These are phyloP conservation scores for Pithys albifrons DNA, from an alignment of 2,113 vertebrate species.

Conservation along the genomic window DNA sequence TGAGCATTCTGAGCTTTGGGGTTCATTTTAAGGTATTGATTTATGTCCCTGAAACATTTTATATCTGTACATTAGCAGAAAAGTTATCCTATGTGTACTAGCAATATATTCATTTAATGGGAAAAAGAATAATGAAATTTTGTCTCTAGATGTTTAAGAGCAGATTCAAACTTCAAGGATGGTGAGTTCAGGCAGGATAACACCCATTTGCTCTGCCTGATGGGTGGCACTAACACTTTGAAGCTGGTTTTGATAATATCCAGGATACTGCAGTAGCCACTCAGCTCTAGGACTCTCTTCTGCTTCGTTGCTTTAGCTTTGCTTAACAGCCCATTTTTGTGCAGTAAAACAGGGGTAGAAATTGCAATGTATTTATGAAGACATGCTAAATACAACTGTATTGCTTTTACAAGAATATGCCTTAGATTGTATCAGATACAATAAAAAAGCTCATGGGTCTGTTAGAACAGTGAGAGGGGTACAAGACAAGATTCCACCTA, in stretches of 20 bases:
- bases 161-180: not conserved
- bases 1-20: constrained; percentile 11
- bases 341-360: not conserved
- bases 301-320: not conserved
- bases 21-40: constrained; percentile 12
- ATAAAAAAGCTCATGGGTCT: not conserved
- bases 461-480: not conserved
- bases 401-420: not conserved
- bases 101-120: constrained; percentile 31
- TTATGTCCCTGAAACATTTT: not conserved
- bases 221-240: not conserved
- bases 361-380: not conserved
- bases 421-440: not conserved
- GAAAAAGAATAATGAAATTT: not conserved
- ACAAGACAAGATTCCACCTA: not conserved
- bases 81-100: not conserved
- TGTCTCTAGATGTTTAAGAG: constrained; percentile 14
- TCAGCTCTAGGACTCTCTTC: not conserved
- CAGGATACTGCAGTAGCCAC: not conserved
- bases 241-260: not conserved
- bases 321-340: not conserved
- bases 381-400: not conserved
- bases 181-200: not conserved
- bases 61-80: not conserved
- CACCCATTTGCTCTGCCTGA: not conserved